Evolutionary conservation across 2,888 invertebrate genomes (phyloP).

Genomic region (Hirtodrosophila cameraria): DNA sequence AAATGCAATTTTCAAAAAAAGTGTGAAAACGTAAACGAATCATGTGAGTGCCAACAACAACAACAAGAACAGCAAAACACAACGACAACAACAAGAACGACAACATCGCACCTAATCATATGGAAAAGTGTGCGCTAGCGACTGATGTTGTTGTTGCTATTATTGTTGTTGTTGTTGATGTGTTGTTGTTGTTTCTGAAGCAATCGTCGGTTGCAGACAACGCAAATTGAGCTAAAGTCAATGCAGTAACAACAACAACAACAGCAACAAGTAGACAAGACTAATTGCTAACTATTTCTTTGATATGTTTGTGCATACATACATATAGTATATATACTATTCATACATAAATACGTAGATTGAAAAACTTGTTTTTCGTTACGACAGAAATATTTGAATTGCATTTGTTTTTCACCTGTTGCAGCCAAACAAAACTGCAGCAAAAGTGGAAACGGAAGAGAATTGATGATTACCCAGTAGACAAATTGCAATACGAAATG

Average conservation of each 20-base stretch:
- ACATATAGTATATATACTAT: not conserved
- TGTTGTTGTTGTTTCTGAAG: slow-evolving; percentile 6
- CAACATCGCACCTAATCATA: slow-evolving; percentile 30
- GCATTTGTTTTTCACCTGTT: slow-evolving; percentile 37
- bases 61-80: slow-evolving; percentile 20
- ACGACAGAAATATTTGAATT: slow-evolving; percentile 24
- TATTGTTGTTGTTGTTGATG: slow-evolving; percentile 1
- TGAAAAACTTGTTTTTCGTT: slow-evolving; percentile 30
- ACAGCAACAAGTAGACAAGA: slow-evolving; percentile 6
- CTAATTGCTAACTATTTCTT: slow-evolving; percentile 24
- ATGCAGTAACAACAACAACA: slow-evolving; percentile 13
- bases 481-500: slow-evolving; percentile 9
- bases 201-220: slow-evolving; percentile 21
- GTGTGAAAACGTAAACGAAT: slow-evolving; percentile 61
- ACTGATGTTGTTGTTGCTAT: slow-evolving; percentile 1
- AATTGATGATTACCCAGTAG: slow-evolving; percentile 5
- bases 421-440: slow-evolving; percentile 24
- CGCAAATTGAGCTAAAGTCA: slow-evolving; percentile 12
- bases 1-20: slow-evolving; percentile 63
- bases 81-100: slow-evolving; percentile 19
- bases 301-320: not conserved
- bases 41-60: slow-evolving; percentile 55
- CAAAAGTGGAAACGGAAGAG: not conserved
- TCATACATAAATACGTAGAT: slow-evolving; percentile 1
- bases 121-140: slow-evolving; percentile 5